Evolutionary conservation across 1,140 invertebrate genomes (phyloP), one percentile per base, ranked within the genome.

Genomic region (Drosophila saltans): DNA sequence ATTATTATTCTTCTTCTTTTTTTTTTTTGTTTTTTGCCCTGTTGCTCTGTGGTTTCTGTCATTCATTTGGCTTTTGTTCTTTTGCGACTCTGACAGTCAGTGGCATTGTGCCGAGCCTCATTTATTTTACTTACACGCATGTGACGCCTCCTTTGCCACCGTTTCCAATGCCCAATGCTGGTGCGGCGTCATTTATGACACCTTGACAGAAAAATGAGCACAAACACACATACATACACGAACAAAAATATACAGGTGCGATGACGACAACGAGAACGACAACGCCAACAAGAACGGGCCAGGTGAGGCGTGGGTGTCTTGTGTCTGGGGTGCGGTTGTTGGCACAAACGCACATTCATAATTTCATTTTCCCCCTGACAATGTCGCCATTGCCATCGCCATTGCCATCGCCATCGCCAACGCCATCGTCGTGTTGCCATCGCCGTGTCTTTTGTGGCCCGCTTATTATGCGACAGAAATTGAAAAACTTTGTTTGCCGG

Each of bases 61-160:
- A 89, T 88, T 88, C 84, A 80, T 88, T 88, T 88, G 77, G 77
- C 84, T 89, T 88, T 88, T 80, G 84, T 89, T 89, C 63, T 48
- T 40, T 28, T 39, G 24, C 55, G 66, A 63, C 45, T 62, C 41
- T 72, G 66, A 67, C 84, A 71, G 79, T 78, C 57, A 60, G 56
- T 66, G 69, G 73, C 77, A 80, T 84, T 84, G 73, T 78, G 81
- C 84, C 71, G 84, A 71, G 84, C 71, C 84, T 89, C 84, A 89
- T 89, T 89, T 89, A 89, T 89, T 89, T 89, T 89, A 83, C 84
- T 89, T 89, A 89, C 84, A 83, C 83, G 80, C 84, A 80, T 80
- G 83, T 76, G 69, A 69, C 56, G 48, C 36, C 30, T 41, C 66
- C 68, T 59, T 63, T 40, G 65, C 36, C 33, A 3, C 30, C 28